Evolutionary conservation across 2,797 vertebrate genomes (phyloP).

Genomic region (Ispidina picta): DNA sequence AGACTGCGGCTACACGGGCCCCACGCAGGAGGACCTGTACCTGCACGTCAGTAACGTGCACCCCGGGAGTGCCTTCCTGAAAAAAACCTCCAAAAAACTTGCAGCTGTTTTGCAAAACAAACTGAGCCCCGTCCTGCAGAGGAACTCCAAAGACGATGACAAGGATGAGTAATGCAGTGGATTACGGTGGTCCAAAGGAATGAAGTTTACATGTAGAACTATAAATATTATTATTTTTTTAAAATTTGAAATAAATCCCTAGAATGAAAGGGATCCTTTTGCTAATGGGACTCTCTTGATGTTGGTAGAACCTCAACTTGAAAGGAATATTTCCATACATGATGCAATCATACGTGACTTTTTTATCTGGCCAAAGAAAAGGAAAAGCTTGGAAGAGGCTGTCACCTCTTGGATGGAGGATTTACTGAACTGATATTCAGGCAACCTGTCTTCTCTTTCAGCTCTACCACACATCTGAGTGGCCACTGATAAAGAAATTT

Average conservation of each 20-base stretch:
- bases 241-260: neutral
- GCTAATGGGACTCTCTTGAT: neutral
- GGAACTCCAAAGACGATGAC: slow-evolving; percentile 31
- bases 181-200: neutral
- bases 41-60: slow-evolving; percentile 78
- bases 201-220: slow-evolving; percentile 45
- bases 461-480: neutral
- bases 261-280: neutral
- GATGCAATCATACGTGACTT: neutral
- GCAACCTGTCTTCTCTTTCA: neutral
- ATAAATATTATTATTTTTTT: slow-evolving; percentile 19
- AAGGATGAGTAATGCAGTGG: slow-evolving; percentile 60
- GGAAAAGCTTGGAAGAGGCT: neutral
- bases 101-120: slow-evolving; percentile 80
- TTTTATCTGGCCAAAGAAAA: neutral
- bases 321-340: neutral
- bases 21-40: slow-evolving; percentile 83
- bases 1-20: slow-evolving; percentile 85
- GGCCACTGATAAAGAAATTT: neutral
- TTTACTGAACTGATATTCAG: neutral
- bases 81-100: slow-evolving; percentile 85
- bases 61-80: slow-evolving; percentile 79
- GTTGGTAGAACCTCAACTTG: neutral
- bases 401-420: neutral
- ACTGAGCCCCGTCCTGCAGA: slow-evolving; percentile 70